Evolutionary conservation across 2,888 invertebrate species (phyloP).

Genomic region (Cephus rjabovi): DNA sequence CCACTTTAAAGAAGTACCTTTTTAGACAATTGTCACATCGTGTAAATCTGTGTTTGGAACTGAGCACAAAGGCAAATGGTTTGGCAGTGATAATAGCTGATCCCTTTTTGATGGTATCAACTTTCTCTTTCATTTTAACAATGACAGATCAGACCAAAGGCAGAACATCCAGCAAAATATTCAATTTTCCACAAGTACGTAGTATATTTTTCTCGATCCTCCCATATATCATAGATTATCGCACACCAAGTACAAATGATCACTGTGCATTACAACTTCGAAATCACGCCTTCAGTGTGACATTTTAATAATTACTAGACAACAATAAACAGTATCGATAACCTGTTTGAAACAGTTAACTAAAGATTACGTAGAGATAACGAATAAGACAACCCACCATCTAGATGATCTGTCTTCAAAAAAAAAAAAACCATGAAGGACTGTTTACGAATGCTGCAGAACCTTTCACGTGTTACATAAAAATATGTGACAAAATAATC

Average conservation of each 20-base stretch:
- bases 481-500: not conserved
- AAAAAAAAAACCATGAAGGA: not conserved
- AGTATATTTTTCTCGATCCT: not conserved
- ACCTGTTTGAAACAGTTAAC: not conserved
- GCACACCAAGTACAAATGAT: not conserved
- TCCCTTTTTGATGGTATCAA: conserved; percentile 70
- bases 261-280: not conserved
- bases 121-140: conserved; percentile 48
- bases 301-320: not conserved
- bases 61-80: conserved; percentile 81
- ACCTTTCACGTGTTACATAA: not conserved
- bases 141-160: not conserved
- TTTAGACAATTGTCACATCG: conserved; percentile 80
- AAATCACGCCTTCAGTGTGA: not conserved
- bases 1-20: conserved; percentile 34
- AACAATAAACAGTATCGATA: not conserved
- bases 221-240: not conserved
- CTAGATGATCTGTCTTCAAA: not conserved
- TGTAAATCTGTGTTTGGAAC: conserved; percentile 76
- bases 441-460: not conserved
- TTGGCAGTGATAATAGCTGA: conserved; percentile 78
- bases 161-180: not conserved
- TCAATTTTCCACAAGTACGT: not conserved
- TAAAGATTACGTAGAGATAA: not conserved
- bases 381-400: not conserved